Evolutionary conservation across 2,797 vertebrate species (phyloP), one percentile per base, ranked within the genome.

Genomic region (Danio aesculapii): DNA sequence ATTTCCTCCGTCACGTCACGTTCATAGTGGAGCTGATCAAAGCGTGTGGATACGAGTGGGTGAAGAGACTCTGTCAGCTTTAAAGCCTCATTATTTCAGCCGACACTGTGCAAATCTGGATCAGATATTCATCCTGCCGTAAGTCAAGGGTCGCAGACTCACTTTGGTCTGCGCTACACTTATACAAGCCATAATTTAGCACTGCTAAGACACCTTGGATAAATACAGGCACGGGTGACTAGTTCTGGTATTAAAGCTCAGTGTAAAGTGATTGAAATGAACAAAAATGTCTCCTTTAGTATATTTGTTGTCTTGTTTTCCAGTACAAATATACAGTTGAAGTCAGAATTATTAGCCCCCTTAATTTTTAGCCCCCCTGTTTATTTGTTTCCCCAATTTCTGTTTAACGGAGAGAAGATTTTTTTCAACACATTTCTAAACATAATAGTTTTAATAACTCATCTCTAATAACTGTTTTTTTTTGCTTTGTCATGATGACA

Each of bases 21-120:
- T 83, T 81, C 83, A 82, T 47, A 52, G 57, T 75, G 69, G 19
- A 73, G 30, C 43, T 75, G 81, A 83, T 82, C 75, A 81, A 84
- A 84, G 81, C 12, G 19, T 3, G 39, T 12, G 30, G 41, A 59
- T 47, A 39, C 8, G 19, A 59, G 52, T 63, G n/a, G 43, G 41
- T 55, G n/a, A 44, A 13, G 52, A 78, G 75, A 78, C 79, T 74
- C 64, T 41, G 59, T 75, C 19, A 53, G 67, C 59, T 81, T 70
- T 79, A 72, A 69, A 75, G 41, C 59, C 75, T 81, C 46, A 76
- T 84, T 86, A 81, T 12, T 71, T 71, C 6, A 0, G 47, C 39
- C 74, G 59, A 2, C 19, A 80, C 52, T 70, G 76, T 12, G 55
- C 47, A 52, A 9, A 61, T 39, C 63, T 16, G 8, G 6, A 19